Percentiles rank a stretch among this genome's conserved stretches.
phyloP scores from a whole-genome alignment of 2,888 invertebrate genomes.

The Lasioglossum leucozonium region DNA sequence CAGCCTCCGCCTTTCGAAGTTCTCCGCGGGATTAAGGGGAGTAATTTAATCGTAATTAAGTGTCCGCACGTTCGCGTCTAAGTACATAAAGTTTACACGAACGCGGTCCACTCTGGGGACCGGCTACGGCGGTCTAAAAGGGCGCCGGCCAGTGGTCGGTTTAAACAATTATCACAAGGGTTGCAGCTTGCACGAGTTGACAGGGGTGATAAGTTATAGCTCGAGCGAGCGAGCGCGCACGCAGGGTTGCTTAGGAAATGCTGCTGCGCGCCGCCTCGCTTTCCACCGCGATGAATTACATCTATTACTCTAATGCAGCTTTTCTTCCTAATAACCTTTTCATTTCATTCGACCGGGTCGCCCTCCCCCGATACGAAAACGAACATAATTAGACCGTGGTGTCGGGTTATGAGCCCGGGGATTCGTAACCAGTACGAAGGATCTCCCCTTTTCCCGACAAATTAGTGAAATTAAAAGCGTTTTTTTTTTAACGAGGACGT shows the following conservation, averaged over 20 bases:
- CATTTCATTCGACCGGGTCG: conserved; percentile 33
- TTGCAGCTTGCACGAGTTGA: conserved; percentile 78
- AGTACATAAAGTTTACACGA: conserved; percentile 72
- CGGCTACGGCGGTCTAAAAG: conserved; percentile 77
- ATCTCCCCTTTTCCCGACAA: background rate
- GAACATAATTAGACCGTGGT: conserved; percentile 22
- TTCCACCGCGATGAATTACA: conserved; percentile 56
- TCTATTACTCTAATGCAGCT: conserved; percentile 56
- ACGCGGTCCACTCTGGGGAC: conserved; percentile 73
- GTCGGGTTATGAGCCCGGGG: conserved; percentile 25
- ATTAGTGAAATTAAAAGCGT: conserved; percentile 12
- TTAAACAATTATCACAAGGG: conserved; percentile 84
- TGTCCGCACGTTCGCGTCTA: conserved; percentile 63
- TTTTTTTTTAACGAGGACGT: background rate
- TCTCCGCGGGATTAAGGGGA: conserved; percentile 47
- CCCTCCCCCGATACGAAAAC: background rate
- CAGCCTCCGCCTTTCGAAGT: conserved; percentile 42
- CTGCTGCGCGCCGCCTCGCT: conserved; percentile 13
- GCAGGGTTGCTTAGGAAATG: conserved; percentile 77
- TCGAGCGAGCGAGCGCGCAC: conserved; percentile 23
- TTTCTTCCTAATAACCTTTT: conserved; percentile 24
- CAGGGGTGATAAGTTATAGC: conserved; percentile 83
- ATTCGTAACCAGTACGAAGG: background rate
- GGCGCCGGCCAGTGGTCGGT: conserved; percentile 82
- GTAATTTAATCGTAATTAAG: conserved; percentile 74